These are phyloP conservation scores for Tachystola acroxantha DNA, from an alignment of 2,888 invertebrate genomes.

Conservation along the genomic window DNA sequence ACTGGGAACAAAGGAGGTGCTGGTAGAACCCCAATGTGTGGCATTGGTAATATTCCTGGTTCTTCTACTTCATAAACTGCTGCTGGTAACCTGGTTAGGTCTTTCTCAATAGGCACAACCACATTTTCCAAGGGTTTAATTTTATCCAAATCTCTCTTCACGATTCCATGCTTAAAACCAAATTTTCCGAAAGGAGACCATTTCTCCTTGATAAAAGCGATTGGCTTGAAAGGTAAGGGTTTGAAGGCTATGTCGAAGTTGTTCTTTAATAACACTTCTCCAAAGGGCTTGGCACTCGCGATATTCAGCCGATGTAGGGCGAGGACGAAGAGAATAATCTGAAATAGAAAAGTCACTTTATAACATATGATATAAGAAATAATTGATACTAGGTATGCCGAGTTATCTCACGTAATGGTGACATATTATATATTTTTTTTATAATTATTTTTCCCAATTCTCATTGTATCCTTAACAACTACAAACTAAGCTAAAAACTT, in stretches of 20 bases:
- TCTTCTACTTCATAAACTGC: constrained; percentile 1
- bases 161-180: constrained; percentile 30
- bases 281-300: constrained; percentile 24
- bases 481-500: too few relatives aligned
- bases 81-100: constrained; percentile 1
- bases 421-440: too few relatives aligned
- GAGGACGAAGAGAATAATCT: constrained; percentile 23
- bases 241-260: constrained; percentile 39
- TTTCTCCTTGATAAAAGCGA: constrained; percentile 41
- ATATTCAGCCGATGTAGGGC: constrained; percentile 17
- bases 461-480: too few relatives aligned
- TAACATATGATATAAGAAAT: background rate
- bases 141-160: constrained; percentile 23
- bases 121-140: constrained; percentile 1
- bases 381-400: background rate
- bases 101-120: background rate
- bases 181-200: constrained; percentile 44
- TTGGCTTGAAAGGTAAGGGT: constrained; percentile 32
- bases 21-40: background rate
- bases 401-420: background rate
- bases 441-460: too few relatives aligned
- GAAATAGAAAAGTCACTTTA: constrained; percentile 12
- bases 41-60: background rate
- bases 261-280: constrained; percentile 35
- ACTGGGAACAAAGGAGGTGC: constrained; percentile 1